Evolutionary conservation across 2,888 invertebrate genomes (phyloP).

Genomic region (Chaetoderma sp.): DNA sequence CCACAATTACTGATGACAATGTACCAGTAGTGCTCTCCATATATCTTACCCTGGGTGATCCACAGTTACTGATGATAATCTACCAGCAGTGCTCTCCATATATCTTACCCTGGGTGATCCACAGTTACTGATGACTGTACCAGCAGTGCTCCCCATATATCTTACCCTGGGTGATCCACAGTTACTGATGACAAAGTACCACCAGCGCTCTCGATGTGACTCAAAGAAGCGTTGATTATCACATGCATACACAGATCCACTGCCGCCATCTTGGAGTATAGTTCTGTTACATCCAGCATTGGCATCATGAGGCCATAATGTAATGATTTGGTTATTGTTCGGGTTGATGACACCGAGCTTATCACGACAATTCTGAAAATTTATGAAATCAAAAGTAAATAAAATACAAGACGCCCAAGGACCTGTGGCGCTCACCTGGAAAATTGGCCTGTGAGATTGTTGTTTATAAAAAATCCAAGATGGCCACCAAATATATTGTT

Average conservation of each 20-base stretch:
- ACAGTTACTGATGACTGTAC: slow-evolving; percentile 87
- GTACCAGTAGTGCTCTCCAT: neutral
- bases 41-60: slow-evolving; percentile 71
- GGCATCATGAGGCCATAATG: slow-evolving; percentile 73
- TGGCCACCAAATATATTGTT: too few relatives aligned
- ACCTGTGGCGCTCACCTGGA: neutral
- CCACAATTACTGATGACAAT: too few relatives aligned
- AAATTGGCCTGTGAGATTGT: too few relatives aligned
- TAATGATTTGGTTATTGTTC: slow-evolving; percentile 84
- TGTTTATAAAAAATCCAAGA: too few relatives aligned
- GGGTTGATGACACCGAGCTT: slow-evolving; percentile 79
- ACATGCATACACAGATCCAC: slow-evolving; percentile 53
- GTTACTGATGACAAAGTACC: slow-evolving; percentile 90
- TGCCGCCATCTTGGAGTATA: slow-evolving; percentile 12
- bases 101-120: slow-evolving; percentile 75
- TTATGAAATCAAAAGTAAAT: too few relatives aligned
- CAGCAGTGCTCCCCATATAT: neutral
- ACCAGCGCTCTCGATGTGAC: slow-evolving; percentile 90
- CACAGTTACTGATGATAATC: slow-evolving; percentile 85
- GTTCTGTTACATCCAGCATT: slow-evolving; percentile 51
- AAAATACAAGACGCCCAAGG: neutral
- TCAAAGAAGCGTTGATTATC: slow-evolving; percentile 75
- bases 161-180: slow-evolving; percentile 74
- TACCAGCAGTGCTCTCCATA: slow-evolving; percentile 95
- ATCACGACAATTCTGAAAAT: slow-evolving; percentile 79